Percentiles rank a stretch among this genome's conserved stretches.
These are phyloP conservation scores for Chrosomus eos DNA, from an alignment of 2,797 vertebrate genomes.

Conservation along the genomic window DNA sequence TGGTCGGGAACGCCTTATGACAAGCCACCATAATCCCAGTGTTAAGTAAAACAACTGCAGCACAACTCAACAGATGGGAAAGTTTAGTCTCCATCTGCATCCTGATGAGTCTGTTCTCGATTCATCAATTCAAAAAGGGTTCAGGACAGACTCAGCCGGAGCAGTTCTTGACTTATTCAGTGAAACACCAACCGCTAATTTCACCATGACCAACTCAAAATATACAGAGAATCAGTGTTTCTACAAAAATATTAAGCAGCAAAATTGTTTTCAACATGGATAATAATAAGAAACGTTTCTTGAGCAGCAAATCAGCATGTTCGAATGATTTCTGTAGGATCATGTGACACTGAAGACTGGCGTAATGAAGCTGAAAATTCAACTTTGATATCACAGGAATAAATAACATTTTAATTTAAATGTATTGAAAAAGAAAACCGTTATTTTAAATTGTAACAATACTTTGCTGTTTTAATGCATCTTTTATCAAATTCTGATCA, in stretches of 20 bases:
- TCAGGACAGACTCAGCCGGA: not conserved
- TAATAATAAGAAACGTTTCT: not conserved
- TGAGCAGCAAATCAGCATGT: not conserved
- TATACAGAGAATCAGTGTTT: not conserved
- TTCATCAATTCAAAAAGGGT: not conserved
- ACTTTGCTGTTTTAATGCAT: not conserved
- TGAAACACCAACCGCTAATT: not conserved
- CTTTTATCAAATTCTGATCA: not conserved
- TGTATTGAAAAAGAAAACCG: not conserved
- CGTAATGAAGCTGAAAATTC: not conserved
- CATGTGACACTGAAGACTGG: no score
- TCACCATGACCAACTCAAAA: not conserved
- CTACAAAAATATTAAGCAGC: not conserved
- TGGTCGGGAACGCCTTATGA: conserved; percentile 58
- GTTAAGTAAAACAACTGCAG: conserved; percentile 57
- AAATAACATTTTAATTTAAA: no score
- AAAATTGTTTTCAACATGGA: not conserved
- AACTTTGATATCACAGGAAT: not conserved
- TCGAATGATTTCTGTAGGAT: no score
- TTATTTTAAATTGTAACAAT: not conserved
- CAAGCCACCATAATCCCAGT: conserved; percentile 51
- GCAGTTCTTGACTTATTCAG: not conserved
- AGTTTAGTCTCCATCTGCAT: conserved; percentile 10
- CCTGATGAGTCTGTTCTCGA: not conserved
- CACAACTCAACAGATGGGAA: conserved; percentile 50